Base-by-base conservation (phyloP, 2,888 invertebrate genomes). In the Embidobia sp. region DNA sequence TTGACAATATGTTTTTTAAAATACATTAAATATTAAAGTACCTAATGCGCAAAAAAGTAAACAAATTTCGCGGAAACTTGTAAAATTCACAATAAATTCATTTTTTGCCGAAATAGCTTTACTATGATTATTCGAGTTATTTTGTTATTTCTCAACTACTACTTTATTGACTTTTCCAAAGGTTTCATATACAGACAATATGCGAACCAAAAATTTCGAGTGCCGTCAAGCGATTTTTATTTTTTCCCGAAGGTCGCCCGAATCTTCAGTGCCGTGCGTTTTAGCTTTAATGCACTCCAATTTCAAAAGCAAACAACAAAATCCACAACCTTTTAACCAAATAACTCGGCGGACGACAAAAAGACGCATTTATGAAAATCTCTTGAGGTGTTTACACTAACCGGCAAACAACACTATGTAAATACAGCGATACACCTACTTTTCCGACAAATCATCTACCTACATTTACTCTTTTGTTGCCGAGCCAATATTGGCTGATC, bases 381-480 rank as follows among this genome's bases (percentile, higher is more conserved):
- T 61, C 19, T 49, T 29, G n/a, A 72, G 63, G 27, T 48, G 55
- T 70, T 63, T 64, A 29, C 49, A 15, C 22, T 31, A 29, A 31
- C 49, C 33, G 44, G 55, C 55, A 72, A 61, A 72, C 72, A 63
- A 31, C 48, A 31, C 63, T 63, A 16, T 63, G 63, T 48, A 19
- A 72, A 72, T 63, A 72, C 26, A 35, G 33, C 27, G 63, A 72
- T 63, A 70, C 55, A 63, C 46, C 72, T 63, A 72, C 63, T 72
- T 55, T 63, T 63, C 63, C 44, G 40, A 53, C 63, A 72, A 72
- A 61, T 55, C 63, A 35, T 61, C 61, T 37, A 3, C 53, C 53
- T 27, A 46, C 48, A 42, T 69, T 61, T 42, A 46, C 46, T 40
- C 31, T 19, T 35, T 57, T 55, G 16, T 48, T 31, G 48, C 7